Evolutionary conservation across 2,113 vertebrate species (phyloP), one percentile per base, ranked within the genome.

Genomic region (Strix uralensis): DNA sequence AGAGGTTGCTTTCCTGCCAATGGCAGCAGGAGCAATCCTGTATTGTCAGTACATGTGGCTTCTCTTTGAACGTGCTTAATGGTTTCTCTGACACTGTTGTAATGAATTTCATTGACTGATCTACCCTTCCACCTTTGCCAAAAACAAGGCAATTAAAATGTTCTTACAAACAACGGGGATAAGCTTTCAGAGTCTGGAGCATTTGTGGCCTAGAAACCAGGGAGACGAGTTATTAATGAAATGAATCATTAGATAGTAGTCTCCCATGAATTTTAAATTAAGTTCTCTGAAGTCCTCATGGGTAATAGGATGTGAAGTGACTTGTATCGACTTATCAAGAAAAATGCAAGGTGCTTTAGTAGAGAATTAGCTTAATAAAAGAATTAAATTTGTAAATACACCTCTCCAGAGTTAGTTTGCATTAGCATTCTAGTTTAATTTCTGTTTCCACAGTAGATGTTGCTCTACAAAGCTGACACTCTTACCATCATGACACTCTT

Each of bases 181-280:
- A 94, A 84, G 29, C 22, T 81, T 91, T 70, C 49, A 62, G 57
- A 63, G 22, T 58, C 58, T 79, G 83, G 40, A 92, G 58, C 7
- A 19, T 46, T 75, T 82, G 40, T 87, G 73, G 49, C 77, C 42
- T 80, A 94, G 81, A 92, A 96, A 92, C 52, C 22, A 77, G 78
- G 15, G 36, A 73, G 40, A 65, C 2, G 1, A 92, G 70, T 91
- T 94, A 90, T 85, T 96, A 92, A 94, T 95, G 66, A 96, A 94
- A 94, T 55, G 4, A 85, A 87, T 89, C 86, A 90, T 85, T 89
- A 91, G 81, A 42, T 82, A 90, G 52, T 84, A 94, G 54, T 80
- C 49, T 87, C 46, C n/a, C 23, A 75, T 82, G 36, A 89, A 94
- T 95, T 95, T 94, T 89, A 81, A 95, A 94, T 88, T 10, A 19